Evolutionary conservation across 2,797 vertebrate genomes (phyloP), one percentile per base, ranked within the genome.

Genomic region (Varecia variegata): DNA sequence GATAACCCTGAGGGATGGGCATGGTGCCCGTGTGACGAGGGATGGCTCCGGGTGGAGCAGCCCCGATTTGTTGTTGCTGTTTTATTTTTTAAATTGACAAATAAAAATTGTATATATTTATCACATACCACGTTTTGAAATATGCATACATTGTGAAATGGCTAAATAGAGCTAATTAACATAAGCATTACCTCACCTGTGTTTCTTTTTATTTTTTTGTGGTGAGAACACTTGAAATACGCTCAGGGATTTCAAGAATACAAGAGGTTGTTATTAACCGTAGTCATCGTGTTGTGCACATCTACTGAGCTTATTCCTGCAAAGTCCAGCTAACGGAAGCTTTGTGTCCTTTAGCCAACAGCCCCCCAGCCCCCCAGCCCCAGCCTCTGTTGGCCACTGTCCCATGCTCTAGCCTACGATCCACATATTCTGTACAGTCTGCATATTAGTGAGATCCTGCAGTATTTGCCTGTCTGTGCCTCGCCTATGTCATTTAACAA

Each of bases 301-400:
- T 56, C 73, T 50, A 74, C 87, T 74, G 43, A 74, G 30, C 40
- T 65, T 3, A 4, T 1, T 47, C 17, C 40, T 67, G 38, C 54
- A 30, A 17, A 27, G 52, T 40, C 32, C 52, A 38, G 12, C 32
- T 35, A 25, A 17, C 3, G 40, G 38, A 81, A 71, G 56, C 7
- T 1, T 52, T 38, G 14, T 13, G 17, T 7, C 5, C 23, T 81
- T 47, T 67, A 14, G 25, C 47, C 20, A 25, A 30, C 13, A 11
- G n/a, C 11, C 11, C 2, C 9, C 27, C 25, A 13, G 7, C 18
- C 0, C 25, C 35, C 35, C n/a, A 35, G 4, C 56, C 17, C 20
- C 13, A 50, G 0, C 38, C 32, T 43, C 47, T 60, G 54, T 23
- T 71, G 60, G 60, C 2, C 54, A 23, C 15, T 30, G 10, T 40